phyloP scores from a whole-genome alignment of 2,113 vertebrate genomes.

The Picathartes gymnocephalus region DNA sequence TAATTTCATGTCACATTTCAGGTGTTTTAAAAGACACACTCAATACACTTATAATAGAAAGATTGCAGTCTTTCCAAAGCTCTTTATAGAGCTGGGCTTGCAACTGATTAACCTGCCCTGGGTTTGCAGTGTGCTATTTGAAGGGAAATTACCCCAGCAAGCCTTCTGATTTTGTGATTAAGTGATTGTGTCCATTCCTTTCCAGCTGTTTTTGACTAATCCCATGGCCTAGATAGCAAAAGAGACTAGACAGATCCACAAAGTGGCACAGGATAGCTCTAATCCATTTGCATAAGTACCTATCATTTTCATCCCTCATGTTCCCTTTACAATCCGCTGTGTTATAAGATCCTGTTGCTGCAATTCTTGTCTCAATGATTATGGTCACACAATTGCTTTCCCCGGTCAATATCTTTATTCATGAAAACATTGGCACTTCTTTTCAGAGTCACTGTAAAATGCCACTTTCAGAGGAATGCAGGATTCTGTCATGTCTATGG shows the following conservation, averaged over 20 bases:
- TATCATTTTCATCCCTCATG: constrained; percentile 1
- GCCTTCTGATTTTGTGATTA: not conserved
- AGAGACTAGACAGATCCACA: not conserved
- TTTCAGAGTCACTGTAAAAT: constrained; percentile 21
- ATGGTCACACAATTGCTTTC: constrained; percentile 38
- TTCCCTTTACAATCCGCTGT: not conserved
- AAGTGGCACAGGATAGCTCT: constrained; percentile 7
- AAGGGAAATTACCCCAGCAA: constrained; percentile 24
- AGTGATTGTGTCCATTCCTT: not conserved
- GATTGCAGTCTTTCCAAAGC: not conserved
- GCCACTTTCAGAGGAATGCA: not conserved
- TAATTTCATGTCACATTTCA: not conserved
- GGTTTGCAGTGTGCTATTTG: not conserved
- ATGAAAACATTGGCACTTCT: constrained; percentile 31
- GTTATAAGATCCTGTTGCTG: not conserved
- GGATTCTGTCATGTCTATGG: not conserved
- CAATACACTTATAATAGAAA: not conserved
- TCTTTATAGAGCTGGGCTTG: not conserved
- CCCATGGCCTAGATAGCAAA: not conserved
- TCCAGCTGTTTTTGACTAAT: constrained; percentile 48
- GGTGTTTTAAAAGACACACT: not conserved
- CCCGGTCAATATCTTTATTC: constrained; percentile 60
- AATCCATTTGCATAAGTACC: constrained; percentile 36
- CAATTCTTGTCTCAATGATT: constrained; percentile 35
- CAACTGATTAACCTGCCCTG: not conserved